Evolutionary conservation across 2,888 invertebrate species (phyloP), one percentile per base, ranked within the genome.

Genomic region (Chaetoderma sp.): DNA sequence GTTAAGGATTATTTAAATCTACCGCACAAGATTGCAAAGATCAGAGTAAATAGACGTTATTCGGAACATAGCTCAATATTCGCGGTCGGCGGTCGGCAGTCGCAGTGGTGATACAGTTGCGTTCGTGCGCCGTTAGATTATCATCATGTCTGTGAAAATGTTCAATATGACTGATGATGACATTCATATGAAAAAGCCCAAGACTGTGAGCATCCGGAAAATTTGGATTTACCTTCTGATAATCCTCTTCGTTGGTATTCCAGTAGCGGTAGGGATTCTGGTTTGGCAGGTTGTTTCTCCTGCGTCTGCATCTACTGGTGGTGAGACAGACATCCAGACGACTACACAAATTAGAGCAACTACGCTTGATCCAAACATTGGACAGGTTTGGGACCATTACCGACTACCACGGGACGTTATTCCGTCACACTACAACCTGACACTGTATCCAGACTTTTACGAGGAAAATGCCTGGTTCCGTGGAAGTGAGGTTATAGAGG

Each of bases 341-440:
- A 28, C 63, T 8, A 63, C 65, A n/a, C 32, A 58, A 3, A 36
- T 55, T 6, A 21, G 33, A 42, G 63, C 45, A 64, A 61, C 68
- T 13, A 62, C 63, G 27, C 32, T 27, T 2, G 47, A 49, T 6
- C 55, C 62, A 27, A 63, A 68, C 2, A 64, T 52, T 0, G 59
- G 70, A 13, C 75, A 78, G 60, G 80, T 79, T 0, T 83, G 83
- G 83, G 70, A 70, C 33, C 72, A 88, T 62, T 88, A 89, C 71
- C 89, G 92, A 45, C 85, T 94, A 13, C 91, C 92, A 1, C 86
- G 84, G 33, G 81, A 89, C 45, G 86, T 92, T 0, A 80, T 87
- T 30, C 94, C 94, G 0, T 77, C 83, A 21, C 89, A 90, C 67
- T 94, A 94, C 81, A 90, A 92, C 74, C 86, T 94, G 3, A 88